Conservation (phyloP, 1,140 invertebrate genomes). For the Habropoda laboriosa region DNA sequence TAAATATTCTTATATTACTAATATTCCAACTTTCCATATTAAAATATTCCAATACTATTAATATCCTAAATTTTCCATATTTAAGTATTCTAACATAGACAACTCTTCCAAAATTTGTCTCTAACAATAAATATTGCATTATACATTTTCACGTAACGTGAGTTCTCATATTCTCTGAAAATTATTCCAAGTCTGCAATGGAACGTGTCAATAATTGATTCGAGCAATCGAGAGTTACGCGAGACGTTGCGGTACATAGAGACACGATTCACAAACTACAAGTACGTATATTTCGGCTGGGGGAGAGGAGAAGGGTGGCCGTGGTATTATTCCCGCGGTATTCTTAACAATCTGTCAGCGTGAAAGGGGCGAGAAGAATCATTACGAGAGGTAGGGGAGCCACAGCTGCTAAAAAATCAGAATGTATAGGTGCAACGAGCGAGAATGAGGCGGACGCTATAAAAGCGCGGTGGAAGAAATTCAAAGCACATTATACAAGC, state of each 20-base stretch:
- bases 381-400: slow-evolving; percentile 17
- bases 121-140: too few species aligned
- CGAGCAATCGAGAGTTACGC: not conserved
- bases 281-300: not conserved
- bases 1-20: too few species aligned
- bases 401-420: slow-evolving; percentile 47
- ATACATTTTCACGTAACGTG: too few species aligned
- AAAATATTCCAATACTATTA: too few species aligned
- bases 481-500: slow-evolving; percentile 65
- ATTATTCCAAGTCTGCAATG: too few species aligned
- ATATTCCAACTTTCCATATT: too few species aligned
- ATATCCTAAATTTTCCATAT: too few species aligned
- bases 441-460: not conserved
- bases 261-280: not conserved
- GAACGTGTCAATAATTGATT: too few species aligned
- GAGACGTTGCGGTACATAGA: not conserved
- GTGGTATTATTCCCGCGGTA: slow-evolving; percentile 15
- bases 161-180: too few species aligned
- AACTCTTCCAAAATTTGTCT: not conserved
- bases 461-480: slow-evolving; percentile 51
- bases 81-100: too few species aligned
- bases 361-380: slow-evolving; percentile 16
- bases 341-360: slow-evolving; percentile 25
- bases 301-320: too few species aligned
- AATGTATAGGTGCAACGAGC: slow-evolving; percentile 32